These are phyloP conservation scores for Aeoliscus strigatus DNA, from an alignment of 2,797 vertebrate species.

Conservation along the genomic window DNA sequence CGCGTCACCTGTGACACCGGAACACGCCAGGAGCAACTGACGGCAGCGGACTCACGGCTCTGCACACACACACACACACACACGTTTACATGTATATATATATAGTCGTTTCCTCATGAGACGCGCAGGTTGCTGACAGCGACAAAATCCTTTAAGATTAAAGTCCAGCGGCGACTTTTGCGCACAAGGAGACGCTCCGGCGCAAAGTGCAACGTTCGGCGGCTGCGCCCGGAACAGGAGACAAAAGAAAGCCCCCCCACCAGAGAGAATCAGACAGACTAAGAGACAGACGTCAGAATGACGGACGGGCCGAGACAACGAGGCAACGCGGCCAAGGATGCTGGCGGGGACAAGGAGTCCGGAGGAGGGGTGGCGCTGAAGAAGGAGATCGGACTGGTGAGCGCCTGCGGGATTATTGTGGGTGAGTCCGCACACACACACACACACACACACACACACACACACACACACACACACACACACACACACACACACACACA, in stretches of 20 bases:
- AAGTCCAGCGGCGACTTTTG: slow-evolving; percentile 8
- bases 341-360: slow-evolving; percentile 44
- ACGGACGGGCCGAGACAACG: slow-evolving; percentile 84
- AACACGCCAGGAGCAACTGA: too few species aligned
- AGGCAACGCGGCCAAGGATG: slow-evolving; percentile 61
- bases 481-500: too few species aligned
- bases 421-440: too few species aligned
- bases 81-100: too few species aligned
- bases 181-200: slow-evolving; percentile 10
- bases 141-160: slow-evolving; percentile 16
- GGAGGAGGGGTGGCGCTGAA: slow-evolving; percentile 83
- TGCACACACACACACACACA: too few species aligned
- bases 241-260: too few species aligned
- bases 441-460: too few species aligned
- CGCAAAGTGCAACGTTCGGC: slow-evolving; percentile 7
- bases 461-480: too few species aligned
- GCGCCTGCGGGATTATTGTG: slow-evolving; percentile 91
- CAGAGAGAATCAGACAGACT: too few species aligned
- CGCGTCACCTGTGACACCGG: too few species aligned
- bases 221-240: background rate
- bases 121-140: slow-evolving; percentile 19
- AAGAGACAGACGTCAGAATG: slow-evolving; percentile 59
- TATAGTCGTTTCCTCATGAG: too few species aligned
- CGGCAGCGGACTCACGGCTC: too few species aligned
- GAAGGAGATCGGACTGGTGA: slow-evolving; percentile 90